These are phyloP conservation scores for Caenorhabditis uteleia DNA, from an alignment of 2,888 invertebrate genomes.

Conservation along the genomic window DNA sequence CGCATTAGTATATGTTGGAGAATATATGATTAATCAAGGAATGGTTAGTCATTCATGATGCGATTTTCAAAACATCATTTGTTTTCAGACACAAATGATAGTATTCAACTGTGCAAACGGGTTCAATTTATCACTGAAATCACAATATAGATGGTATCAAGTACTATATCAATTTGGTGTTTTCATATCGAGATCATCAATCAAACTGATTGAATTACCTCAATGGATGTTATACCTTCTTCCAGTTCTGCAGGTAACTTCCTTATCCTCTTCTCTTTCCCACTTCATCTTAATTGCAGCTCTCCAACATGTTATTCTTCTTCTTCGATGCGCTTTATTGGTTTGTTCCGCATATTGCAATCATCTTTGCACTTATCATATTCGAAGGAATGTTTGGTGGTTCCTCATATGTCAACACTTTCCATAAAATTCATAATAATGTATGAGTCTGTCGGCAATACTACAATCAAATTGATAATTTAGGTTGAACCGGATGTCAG, in stretches of 20 bases:
- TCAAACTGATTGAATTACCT: slow-evolving; percentile 78
- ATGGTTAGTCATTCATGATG: slow-evolving; percentile 39
- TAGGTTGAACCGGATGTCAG: slow-evolving; percentile 47
- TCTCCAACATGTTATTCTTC: slow-evolving; percentile 77
- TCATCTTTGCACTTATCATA: slow-evolving; percentile 77
- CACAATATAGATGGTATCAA: slow-evolving; percentile 59
- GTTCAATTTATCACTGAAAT: slow-evolving; percentile 52
- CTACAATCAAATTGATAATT: not conserved
- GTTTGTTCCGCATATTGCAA: slow-evolving; percentile 78
- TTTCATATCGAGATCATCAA: slow-evolving; percentile 82
- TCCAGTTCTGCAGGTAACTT: slow-evolving; percentile 66
- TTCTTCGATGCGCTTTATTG: slow-evolving; percentile 77
- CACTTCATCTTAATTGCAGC: slow-evolving; percentile 70
- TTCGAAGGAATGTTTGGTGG: slow-evolving; percentile 82
- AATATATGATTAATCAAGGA: slow-evolving; percentile 75
- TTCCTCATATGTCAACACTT: slow-evolving; percentile 82
- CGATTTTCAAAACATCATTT: not conserved
- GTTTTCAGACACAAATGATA: slow-evolving; percentile 59
- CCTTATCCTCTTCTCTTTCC: not conserved
- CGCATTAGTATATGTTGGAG: slow-evolving; percentile 81
- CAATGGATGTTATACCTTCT: slow-evolving; percentile 66
- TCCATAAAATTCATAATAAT: slow-evolving; percentile 79
- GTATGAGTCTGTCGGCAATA: slow-evolving; percentile 69
- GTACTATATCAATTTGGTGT: slow-evolving; percentile 82
- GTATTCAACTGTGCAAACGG: slow-evolving; percentile 64